Percentiles rank a stretch among this genome's conserved stretches.
Evolutionary conservation across 2,888 invertebrate species (phyloP).

Genomic region (Coecobrya sp.): DNA sequence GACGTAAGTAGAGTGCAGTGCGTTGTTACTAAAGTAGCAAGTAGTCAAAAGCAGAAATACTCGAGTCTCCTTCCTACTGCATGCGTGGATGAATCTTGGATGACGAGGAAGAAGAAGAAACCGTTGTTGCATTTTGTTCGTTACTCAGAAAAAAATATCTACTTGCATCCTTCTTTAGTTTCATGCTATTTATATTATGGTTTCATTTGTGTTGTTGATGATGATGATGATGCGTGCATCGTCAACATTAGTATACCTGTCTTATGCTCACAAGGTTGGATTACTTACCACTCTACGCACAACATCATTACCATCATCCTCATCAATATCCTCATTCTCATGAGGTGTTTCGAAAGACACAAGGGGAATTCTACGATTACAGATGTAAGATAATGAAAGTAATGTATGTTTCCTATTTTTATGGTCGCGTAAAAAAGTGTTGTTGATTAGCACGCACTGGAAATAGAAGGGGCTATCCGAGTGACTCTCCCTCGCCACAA

Average conservation of each 20-base stretch:
- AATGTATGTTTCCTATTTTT: slow-evolving; percentile 66
- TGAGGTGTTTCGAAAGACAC: slow-evolving; percentile 41
- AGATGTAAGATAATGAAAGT: slow-evolving; percentile 40
- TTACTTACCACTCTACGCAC: slow-evolving; percentile 30
- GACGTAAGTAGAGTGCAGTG: not conserved
- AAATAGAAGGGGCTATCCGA: not conserved
- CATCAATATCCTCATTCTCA: slow-evolving; percentile 3
- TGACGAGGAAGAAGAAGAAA: not conserved
- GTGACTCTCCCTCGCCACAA: not conserved
- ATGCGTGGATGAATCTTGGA: not conserved
- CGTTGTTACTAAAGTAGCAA: slow-evolving; percentile 46
- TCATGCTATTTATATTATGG: not conserved
- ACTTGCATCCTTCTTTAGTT: not conserved
- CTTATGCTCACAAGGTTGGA: slow-evolving; percentile 29
- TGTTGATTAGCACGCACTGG: slow-evolving; percentile 47
- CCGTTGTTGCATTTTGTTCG: slow-evolving; percentile 8
- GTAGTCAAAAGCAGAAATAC: slow-evolving; percentile 45
- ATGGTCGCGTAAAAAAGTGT: slow-evolving; percentile 46
- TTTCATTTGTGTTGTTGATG: slow-evolving; percentile 47
- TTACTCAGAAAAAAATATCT: not conserved
- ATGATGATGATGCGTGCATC: slow-evolving; percentile 48
- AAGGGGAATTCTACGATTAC: slow-evolving; percentile 55
- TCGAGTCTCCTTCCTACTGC: slow-evolving; percentile 32
- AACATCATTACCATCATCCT: slow-evolving; percentile 25
- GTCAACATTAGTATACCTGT: slow-evolving; percentile 29